Base-by-base conservation (phyloP, 2,888 invertebrate genomes). In the Eupithecia inturbata region DNA sequence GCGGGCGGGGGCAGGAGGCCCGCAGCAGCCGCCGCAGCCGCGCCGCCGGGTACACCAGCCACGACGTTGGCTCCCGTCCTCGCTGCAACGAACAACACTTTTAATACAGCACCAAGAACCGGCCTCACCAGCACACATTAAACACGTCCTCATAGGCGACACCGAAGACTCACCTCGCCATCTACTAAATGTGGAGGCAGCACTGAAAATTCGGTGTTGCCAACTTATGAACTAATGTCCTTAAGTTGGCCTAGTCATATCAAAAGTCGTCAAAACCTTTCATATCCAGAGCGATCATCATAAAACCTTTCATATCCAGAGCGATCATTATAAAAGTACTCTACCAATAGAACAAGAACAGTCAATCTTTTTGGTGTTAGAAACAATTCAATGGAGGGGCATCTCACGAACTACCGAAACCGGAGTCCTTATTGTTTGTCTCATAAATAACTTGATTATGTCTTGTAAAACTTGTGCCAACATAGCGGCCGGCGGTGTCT, bases 31-130 rank as follows among this genome's bases (percentile, higher is more conserved):
- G 78, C 80, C 84, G 89, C 81, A 91, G 87, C 68, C 91, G 86
- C 73, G 86, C 80, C 77, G 85, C 85, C 19, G 91, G 91, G 86
- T 91, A 91, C 83, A 86, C 85, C 87, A 90, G 84, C 87, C 88
- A 87, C 68, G 87, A 81, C 70, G 86, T 82, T 75, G 84, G 83
- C 79, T 83, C 85, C 36, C 86, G 85, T 0, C 87, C 81, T 70
- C 85, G 77, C 87, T 86, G 83, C n/a, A 75, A 63, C 67, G 67
- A 74, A 53, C 53, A 22, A 53, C 22, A 7, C n/a, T 7, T 1
- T 45, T 45, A 19, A 45, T 5, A 45, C 2, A 16, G 19, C 45
- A 19, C 6, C 45, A 19, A 16, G 41, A n/a, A n/a, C n/a, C n/a
- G n/a, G n/a, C n/a, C n/a, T n/a, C n/a, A n/a, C n/a, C n/a, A n/a